Percentiles rank a stretch among this genome's conserved stretches.
Conservation (phyloP, 35 echinoderm and acorn worm species). For the Stichopus chloronotus region DNA sequence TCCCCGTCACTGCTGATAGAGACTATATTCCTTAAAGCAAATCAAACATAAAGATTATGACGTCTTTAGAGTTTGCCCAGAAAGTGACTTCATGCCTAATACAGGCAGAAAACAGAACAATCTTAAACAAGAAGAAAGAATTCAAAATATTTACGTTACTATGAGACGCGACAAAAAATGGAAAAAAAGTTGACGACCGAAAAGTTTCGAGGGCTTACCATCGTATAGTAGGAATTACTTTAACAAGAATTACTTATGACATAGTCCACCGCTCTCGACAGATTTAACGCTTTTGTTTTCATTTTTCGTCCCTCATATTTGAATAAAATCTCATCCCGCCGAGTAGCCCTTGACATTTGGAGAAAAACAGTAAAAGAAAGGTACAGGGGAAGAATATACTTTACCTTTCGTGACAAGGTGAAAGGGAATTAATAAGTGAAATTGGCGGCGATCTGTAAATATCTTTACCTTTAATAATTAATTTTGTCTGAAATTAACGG, state of each 20-base stretch:
- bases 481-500: background rate
- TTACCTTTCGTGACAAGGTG: background rate
- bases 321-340: background rate
- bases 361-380: background rate
- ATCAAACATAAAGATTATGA: too few species aligned
- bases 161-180: background rate
- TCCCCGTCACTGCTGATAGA: too few species aligned
- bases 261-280: background rate
- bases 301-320: too few species aligned
- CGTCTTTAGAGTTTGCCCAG: too few species aligned
- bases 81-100: background rate
- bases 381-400: background rate
- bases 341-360: background rate
- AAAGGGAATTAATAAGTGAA: background rate
- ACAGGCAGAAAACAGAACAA: background rate
- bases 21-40: too few species aligned
- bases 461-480: constrained; percentile 1
- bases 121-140: background rate
- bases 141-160: background rate
- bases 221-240: background rate
- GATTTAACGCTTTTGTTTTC: background rate
- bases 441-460: background rate
- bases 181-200: background rate
- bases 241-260: background rate
- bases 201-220: background rate